These are phyloP conservation scores for Pluvianellus socialis DNA, from an alignment of 2,113 vertebrate genomes.

Conservation along the genomic window DNA sequence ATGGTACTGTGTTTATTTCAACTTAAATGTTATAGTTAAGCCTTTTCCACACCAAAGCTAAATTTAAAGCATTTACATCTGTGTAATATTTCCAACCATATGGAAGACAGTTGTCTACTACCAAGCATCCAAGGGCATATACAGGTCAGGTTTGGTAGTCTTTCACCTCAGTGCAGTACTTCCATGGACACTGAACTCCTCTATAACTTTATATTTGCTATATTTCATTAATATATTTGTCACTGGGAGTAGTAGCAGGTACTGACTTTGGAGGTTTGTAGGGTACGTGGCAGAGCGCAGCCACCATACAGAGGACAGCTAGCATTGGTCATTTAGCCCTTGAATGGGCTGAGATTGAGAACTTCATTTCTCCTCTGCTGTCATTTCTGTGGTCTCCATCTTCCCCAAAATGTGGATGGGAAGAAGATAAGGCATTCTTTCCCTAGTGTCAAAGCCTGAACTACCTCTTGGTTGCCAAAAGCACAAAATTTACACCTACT, in stretches of 20 bases:
- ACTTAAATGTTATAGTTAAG: background rate
- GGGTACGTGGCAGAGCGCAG: background rate
- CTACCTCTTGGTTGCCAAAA: constrained; percentile 59
- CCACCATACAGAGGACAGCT: background rate
- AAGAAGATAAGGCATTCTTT: constrained; percentile 28
- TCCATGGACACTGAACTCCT: background rate
- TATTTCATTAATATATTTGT: background rate
- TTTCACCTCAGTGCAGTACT: background rate
- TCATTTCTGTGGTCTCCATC: background rate
- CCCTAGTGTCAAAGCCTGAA: constrained; percentile 44
- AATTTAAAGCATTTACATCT: background rate
- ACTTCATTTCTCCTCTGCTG: background rate
- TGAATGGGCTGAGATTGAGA: background rate
- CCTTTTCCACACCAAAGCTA: background rate
- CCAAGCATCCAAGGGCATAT: too few species aligned
- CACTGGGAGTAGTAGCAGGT: background rate
- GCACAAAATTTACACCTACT: constrained; percentile 59
- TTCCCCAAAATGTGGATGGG: background rate
- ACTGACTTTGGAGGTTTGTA: background rate
- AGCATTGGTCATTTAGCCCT: background rate
- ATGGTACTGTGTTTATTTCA: background rate
- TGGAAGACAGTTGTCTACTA: background rate
- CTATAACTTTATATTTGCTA: background rate
- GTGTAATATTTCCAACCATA: background rate
- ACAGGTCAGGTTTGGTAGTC: background rate